These are phyloP conservation scores for Phrynosoma blainvillii DNA, from an alignment of 2,113 vertebrate genomes.

Conservation along the genomic window DNA sequence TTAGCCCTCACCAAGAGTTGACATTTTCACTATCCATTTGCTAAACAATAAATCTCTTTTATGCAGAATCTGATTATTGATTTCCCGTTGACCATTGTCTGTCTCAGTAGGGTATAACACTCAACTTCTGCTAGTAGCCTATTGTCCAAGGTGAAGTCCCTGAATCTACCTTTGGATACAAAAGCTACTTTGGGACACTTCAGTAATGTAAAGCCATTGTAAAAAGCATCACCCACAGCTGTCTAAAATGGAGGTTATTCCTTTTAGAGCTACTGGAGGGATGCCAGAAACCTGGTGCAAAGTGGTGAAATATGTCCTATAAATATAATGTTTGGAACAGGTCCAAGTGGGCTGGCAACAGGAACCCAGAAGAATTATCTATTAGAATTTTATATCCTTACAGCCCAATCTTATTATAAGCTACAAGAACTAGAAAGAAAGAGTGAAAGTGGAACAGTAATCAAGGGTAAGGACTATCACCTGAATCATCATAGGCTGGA, in stretches of 20 bases:
- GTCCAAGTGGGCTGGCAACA: not conserved
- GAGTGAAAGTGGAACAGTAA: not conserved
- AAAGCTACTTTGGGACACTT: not conserved
- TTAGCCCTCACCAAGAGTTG: conserved; percentile 49
- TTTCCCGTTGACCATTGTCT: conserved; percentile 47
- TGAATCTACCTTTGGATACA: not conserved
- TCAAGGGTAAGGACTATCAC: not conserved
- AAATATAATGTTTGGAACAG: not conserved
- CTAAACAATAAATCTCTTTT: conserved; percentile 51
- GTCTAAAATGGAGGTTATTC: not conserved
- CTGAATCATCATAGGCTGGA: not conserved
- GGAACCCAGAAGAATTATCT: not conserved
- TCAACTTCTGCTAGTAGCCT: not conserved
- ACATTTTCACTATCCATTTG: conserved; percentile 68
- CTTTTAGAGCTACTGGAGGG: not conserved
- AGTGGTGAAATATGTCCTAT: not conserved
- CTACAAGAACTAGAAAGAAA: not conserved
- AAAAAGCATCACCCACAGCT: not conserved
- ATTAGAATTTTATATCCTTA: not conserved
- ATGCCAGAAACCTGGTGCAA: not conserved
- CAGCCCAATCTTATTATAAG: too few species aligned
- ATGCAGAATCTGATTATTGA: conserved; percentile 50
- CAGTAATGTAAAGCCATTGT: not conserved
- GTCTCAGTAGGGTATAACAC: conserved; percentile 34
- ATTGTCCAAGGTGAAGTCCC: not conserved